A percentile compares a stretch with the other conserved stretches of the same genome.
These are phyloP conservation scores for Arenicola marina DNA, from an alignment of 2,888 invertebrate species.

Conservation along the genomic window DNA sequence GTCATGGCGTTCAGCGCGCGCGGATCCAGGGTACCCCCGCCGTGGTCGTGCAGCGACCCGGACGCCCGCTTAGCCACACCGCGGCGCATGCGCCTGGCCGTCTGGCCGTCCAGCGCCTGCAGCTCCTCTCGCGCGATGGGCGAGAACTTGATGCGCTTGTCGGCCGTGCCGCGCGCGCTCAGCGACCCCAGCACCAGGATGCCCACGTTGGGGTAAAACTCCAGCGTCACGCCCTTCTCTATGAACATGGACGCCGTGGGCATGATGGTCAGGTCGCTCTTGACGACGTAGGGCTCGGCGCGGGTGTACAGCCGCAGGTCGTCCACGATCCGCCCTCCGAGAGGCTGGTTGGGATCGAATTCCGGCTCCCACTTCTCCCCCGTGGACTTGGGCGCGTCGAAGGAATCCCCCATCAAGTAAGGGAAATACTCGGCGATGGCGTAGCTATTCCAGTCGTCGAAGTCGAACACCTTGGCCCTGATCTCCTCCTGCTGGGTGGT, in stretches of 20 bases:
- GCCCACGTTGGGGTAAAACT: slow-evolving; percentile 94
- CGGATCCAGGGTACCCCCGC: no score
- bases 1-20: not conserved
- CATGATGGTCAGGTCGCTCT: slow-evolving; percentile 95
- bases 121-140: slow-evolving; percentile 14
- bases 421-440: slow-evolving; percentile 90
- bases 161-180: slow-evolving; percentile 74
- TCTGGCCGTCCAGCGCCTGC: not conserved
- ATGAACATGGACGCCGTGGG: slow-evolving; percentile 86
- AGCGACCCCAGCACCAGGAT: slow-evolving; percentile 91
- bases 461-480: slow-evolving; percentile 86
- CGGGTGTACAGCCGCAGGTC: slow-evolving; percentile 40
- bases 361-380: slow-evolving; percentile 38
- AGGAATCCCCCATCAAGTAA: slow-evolving; percentile 71
- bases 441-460: slow-evolving; percentile 99
- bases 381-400: slow-evolving; percentile 39
- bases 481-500: slow-evolving; percentile 75
- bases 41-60: not conserved
- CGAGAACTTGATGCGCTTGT: slow-evolving; percentile 24
- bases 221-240: slow-evolving; percentile 84
- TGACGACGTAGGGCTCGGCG: slow-evolving; percentile 63
- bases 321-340: slow-evolving; percentile 69
- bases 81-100: not conserved
- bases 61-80: not conserved
- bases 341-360: slow-evolving; percentile 40